Evolutionary conservation across 2,113 vertebrate species (phyloP), one percentile per base, ranked within the genome.

Genomic region (Ancistrus triradiatus): DNA sequence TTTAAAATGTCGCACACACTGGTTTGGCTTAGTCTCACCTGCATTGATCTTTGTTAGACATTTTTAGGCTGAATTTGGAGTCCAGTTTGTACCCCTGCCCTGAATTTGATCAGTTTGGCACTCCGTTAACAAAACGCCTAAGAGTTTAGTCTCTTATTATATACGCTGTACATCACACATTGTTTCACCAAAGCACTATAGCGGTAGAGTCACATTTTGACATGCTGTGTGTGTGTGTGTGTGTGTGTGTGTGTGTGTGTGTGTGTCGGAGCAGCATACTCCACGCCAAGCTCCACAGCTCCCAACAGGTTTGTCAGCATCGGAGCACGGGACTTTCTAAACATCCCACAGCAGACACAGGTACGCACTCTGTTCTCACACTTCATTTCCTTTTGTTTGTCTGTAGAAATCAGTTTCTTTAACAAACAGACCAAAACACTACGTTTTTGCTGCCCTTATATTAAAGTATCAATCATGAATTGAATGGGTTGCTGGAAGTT

Each of bases 251-350:
- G 81, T 81, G 82, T 81, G 79, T 79, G 82, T 86, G 76, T 80
- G 76, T 84, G 78, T 81, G 76, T 85, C 73, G 79, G 76, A 78
- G 55, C 89, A 96, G 93, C 93, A 93, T 93, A 94, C 91, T 83
- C 92, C 90, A 84, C 93, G 91, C 87, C 92, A 93, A 90, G 90
- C 92, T 84, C 93, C 91, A 81, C 93, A 92, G 87, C 93, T 93
- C 86, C 93, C 91, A 95, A 94, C 93, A 92, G 93, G 92, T 94
- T 96, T 95, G 93, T 96, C 93, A 88, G 93, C 92, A 94, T 96
- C 92, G 93, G 93, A 95, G 89, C 93, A 93, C 92, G 93, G 91
- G 93, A 95, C 93, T 96, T 96, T 94, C 90, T 95, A 90, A 94
- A 42, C 38, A 42, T 42, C 11, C 38, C 38, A 42, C 38, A 42